These are phyloP conservation scores for Shinisaurus crocodilurus DNA, from an alignment of 2,113 vertebrate genomes.

Conservation along the genomic window DNA sequence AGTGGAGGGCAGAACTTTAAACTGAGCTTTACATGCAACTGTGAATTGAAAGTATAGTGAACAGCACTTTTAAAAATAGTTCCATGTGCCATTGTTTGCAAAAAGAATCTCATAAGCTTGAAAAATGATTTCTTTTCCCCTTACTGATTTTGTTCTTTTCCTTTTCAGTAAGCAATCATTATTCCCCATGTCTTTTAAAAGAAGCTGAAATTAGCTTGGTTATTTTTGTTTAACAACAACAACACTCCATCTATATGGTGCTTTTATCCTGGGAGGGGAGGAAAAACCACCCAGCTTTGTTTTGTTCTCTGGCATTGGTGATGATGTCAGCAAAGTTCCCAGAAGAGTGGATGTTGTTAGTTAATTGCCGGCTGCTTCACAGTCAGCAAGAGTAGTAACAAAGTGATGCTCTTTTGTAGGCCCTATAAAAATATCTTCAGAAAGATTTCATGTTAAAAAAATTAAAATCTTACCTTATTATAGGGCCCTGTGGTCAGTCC, in stretches of 20 bases:
- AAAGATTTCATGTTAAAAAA: background rate
- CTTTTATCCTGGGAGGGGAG: slow-evolving; percentile 57
- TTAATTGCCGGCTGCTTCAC: slow-evolving; percentile 66
- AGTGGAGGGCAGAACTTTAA: background rate
- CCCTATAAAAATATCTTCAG: background rate
- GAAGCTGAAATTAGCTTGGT: slow-evolving; percentile 74
- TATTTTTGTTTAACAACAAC: slow-evolving; percentile 78
- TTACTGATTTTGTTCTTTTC: slow-evolving; percentile 70
- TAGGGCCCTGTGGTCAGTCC: background rate
- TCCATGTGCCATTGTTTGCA: slow-evolving; percentile 37
- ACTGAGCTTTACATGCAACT: background rate
- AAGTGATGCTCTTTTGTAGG: slow-evolving; percentile 46
- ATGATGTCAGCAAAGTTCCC: slow-evolving; percentile 74
- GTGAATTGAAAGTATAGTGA: slow-evolving; percentile 43
- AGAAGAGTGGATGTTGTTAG: slow-evolving; percentile 69
- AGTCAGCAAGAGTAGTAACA: slow-evolving; percentile 49
- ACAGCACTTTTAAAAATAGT: slow-evolving; percentile 66
- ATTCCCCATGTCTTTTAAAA: slow-evolving; percentile 73
- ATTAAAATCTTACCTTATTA: background rate
- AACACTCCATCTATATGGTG: slow-evolving; percentile 67
- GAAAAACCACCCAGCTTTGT: slow-evolving; percentile 65
- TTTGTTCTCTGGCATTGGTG: slow-evolving; percentile 68
- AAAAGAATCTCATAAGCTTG: slow-evolving; percentile 60
- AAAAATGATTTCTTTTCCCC: slow-evolving; percentile 53
- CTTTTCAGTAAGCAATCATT: slow-evolving; percentile 71